Conservation (phyloP, 2,113 vertebrate species). For the Neogale vison region DNA sequence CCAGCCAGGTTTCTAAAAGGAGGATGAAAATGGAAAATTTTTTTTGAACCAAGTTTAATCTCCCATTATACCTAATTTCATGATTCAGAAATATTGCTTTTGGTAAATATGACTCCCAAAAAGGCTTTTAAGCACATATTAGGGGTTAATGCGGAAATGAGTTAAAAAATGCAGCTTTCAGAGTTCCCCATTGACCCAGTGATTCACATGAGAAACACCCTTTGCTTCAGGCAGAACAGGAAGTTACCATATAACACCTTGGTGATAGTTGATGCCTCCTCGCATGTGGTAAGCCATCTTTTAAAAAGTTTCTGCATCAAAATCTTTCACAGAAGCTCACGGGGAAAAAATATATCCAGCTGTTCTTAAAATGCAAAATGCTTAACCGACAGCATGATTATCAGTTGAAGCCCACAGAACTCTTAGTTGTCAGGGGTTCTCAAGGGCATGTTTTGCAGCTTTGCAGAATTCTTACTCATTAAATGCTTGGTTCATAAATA, state of each 20-base stretch:
- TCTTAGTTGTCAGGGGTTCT: slow-evolving; percentile 50
- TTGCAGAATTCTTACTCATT: slow-evolving; percentile 42
- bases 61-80: slow-evolving; percentile 44
- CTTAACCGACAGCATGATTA: slow-evolving; percentile 63
- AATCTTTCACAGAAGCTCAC: slow-evolving; percentile 28
- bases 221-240: slow-evolving; percentile 3
- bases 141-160: slow-evolving; percentile 38
- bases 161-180: slow-evolving; percentile 23
- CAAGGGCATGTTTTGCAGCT: background rate
- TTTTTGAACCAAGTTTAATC: slow-evolving; percentile 24
- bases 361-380: slow-evolving; percentile 57
- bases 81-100: slow-evolving; percentile 31
- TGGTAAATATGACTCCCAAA: background rate
- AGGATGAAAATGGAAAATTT: slow-evolving; percentile 30
- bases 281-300: background rate
- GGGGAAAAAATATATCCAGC: slow-evolving; percentile 11
- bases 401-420: slow-evolving; percentile 35
- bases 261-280: background rate
- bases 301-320: slow-evolving; percentile 26
- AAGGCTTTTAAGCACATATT: slow-evolving; percentile 26
- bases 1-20: slow-evolving; percentile 11
- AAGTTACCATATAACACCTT: background rate
- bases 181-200: background rate
- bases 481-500: slow-evolving; percentile 35
- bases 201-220: background rate